Evolutionary conservation across 2,113 vertebrate genomes (phyloP), one percentile per base, ranked within the genome.

Genomic region (Siniperca chuatsi): DNA sequence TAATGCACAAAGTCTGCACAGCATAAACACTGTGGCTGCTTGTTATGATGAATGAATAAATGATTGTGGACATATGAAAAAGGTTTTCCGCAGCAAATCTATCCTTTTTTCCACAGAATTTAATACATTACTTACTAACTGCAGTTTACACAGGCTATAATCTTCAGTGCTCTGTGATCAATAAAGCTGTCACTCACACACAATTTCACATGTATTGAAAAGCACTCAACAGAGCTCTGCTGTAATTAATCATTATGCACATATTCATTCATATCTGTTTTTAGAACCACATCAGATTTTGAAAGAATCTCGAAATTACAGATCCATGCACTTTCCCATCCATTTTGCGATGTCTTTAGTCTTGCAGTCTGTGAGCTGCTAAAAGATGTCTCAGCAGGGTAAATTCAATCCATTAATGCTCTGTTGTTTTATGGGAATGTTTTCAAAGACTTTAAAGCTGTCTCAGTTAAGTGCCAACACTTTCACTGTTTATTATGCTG

Each of bases 381-480:
- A 82, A 89, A 64, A 81, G 80, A 87, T 8, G 79, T 81, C 85
- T 89, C 90, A 61, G 83, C 81, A 75, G 88, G 83, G n/a, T 66
- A 75, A 79, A 54, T 89, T 88, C 85, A 88, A 78, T 89, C 90
- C 93, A 94, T 93, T 93, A 93, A 85, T 54, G 75, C 86, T 85
- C 87, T 70, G 85, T 87, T 93, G 72, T 92, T 94, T 92, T 89
- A 91, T 78, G 58, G 35, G 73, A 82, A 85, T 25, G 76, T 88
- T 89, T 92, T 79, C 13, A 57, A 35, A 88, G 79, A 89, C 77
- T 88, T 88, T 88, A 82, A 66, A 88, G 71, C 70, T 4, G 1
- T 78, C 84, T 86, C n/a, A 7, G 75, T 72, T 87, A 91, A 94
- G 88, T 84, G 89, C 84, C 83, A 92, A 89, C 82, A 87, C 89